Evolutionary conservation across 2,888 invertebrate species (phyloP), one percentile per base, ranked within the genome.

Genomic region (Latrodectus elegans): DNA sequence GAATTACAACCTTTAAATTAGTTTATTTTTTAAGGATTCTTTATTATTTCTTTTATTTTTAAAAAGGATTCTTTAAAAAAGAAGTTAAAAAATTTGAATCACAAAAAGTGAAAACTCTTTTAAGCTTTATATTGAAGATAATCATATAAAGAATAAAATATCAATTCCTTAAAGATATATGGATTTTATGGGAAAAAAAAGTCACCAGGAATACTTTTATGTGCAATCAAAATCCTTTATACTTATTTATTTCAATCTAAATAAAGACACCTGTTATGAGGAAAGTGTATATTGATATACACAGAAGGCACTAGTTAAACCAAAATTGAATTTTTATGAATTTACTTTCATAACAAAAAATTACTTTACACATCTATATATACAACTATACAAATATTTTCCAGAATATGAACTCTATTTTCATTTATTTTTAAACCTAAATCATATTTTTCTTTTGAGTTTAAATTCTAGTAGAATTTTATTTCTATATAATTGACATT

Each of bases 281-380:
- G 60, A 75, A 70, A 83, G 51, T 76, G 55, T 83, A 17, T 76
- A 71, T 53, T 68, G 22, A 53, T 65, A 72, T 71, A 84, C 73
- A 78, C 38, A 68, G 73, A 84, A 84, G 84, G 84, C 84, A 84
- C 78, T 78, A 84, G 78, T 73, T 78, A 73, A 73, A 72, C 52
- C 17, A 77, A 72, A 55, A 26, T n/a, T 53, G 55, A 55, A n/a
- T 15, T 12, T 15, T 15, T 15, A 60, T 12, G 6, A 60, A 60
- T 60, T 60, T 60, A 6, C 12, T 60, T 12, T 60, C 8, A 6
- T 15, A 12, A 60, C 60, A 60, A 15, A 15, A n/a, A 15, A 12
- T 15, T 60, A 60, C 14, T 60, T 15, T 60, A 15, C 10, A 60
- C 60, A 60, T 15, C n/a, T 15, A 15, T 60, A 55, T 55, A 15